Conservation (phyloP, 1,140 invertebrate species). For the Calephelis virginiensis region DNA sequence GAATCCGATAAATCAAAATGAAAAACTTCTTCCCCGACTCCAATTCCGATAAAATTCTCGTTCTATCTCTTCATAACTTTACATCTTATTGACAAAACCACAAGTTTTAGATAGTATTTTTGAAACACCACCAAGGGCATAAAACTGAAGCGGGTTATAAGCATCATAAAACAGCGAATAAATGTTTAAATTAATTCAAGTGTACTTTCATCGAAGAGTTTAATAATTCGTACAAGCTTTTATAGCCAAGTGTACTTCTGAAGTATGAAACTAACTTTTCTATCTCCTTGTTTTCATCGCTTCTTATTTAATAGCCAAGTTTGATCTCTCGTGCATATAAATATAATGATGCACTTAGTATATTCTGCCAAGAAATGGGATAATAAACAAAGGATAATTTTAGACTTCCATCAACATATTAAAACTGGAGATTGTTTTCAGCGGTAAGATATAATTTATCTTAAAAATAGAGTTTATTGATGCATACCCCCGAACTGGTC, state of each 20-base stretch:
- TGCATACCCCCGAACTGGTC: too few species aligned
- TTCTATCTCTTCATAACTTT: too few species aligned
- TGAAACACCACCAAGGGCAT: too few species aligned
- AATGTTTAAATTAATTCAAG: neutral
- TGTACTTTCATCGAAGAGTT: neutral
- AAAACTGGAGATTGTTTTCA: neutral
- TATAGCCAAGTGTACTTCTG: neutral
- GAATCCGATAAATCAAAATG: too few species aligned
- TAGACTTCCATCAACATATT: constrained; percentile 3
- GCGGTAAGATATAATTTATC: too few species aligned
- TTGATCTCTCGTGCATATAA: constrained; percentile 14
- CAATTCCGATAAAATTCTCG: too few species aligned
- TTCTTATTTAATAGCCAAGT: constrained; percentile 5
- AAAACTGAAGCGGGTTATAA: too few species aligned
- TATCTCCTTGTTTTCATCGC: constrained; percentile 13
- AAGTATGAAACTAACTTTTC: constrained; percentile 8
- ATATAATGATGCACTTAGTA: constrained; percentile 16
- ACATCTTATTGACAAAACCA: too few species aligned
- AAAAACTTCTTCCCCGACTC: too few species aligned
- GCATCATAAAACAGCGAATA: too few species aligned
- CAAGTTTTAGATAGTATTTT: too few species aligned
- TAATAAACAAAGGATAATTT: constrained; percentile 3
- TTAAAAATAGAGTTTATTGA: too few species aligned
- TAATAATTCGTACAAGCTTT: neutral
- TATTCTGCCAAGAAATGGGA: neutral